These are phyloP conservation scores for Apamea sordens DNA, from an alignment of 2,888 invertebrate species.

Conservation along the genomic window DNA sequence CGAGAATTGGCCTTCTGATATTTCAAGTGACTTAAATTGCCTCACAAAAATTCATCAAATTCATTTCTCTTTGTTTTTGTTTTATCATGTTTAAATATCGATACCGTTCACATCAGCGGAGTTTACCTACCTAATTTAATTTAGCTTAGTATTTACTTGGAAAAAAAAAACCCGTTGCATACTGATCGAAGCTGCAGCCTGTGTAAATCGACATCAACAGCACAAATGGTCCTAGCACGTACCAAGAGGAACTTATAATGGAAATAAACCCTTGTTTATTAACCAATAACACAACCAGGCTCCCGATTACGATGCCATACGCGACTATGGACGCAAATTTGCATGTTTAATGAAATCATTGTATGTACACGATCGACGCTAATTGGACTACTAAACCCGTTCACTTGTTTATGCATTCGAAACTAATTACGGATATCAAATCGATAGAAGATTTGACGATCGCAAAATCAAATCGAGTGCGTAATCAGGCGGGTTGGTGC, in stretches of 20 bases:
- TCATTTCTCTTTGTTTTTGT: no score
- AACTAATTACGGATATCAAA: slow-evolving; percentile 77
- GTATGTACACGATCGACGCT: slow-evolving; percentile 81
- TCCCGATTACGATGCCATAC: slow-evolving; percentile 76
- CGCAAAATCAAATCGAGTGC: slow-evolving; percentile 53
- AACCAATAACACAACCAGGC: slow-evolving; percentile 69
- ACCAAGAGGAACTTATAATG: slow-evolving; percentile 28
- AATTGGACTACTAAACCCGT: slow-evolving; percentile 83
- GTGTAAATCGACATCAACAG: slow-evolving; percentile 2
- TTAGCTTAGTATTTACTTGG: not conserved
- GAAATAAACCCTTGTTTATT: slow-evolving; percentile 65
- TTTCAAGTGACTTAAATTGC: no score
- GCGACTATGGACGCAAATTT: slow-evolving; percentile 79
- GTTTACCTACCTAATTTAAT: not conserved
- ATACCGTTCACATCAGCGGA: not conserved
- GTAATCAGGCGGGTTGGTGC: slow-evolving; percentile 32
- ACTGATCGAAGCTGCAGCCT: not conserved
- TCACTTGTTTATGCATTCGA: slow-evolving; percentile 79
- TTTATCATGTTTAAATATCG: not conserved
- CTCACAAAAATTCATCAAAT: no score
- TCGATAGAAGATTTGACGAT: slow-evolving; percentile 69
- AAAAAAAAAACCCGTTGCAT: not conserved
- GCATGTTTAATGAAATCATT: slow-evolving; percentile 87
- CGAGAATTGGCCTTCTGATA: no score
- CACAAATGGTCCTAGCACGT: slow-evolving; percentile 30